Conservation (phyloP, 2,888 invertebrate genomes). For the Keiferia lycopersicella region DNA sequence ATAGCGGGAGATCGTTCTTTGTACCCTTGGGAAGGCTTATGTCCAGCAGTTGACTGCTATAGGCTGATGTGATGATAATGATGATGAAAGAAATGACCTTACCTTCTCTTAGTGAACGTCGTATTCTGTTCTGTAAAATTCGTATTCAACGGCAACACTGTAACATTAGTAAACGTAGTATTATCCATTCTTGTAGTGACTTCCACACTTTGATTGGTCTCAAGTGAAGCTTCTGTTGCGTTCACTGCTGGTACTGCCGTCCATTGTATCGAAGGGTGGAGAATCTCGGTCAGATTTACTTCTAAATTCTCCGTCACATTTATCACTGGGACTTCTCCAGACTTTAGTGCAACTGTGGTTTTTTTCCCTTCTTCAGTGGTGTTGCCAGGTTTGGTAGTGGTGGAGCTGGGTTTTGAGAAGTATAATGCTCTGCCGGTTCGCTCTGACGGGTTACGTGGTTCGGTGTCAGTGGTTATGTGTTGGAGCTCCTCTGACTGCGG, state of each 20-base stretch:
- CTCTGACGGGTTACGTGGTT: constrained; percentile 49
- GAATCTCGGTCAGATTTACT: constrained; percentile 38
- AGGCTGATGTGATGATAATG: no score
- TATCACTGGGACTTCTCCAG: constrained; percentile 31
- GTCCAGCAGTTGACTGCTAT: no score
- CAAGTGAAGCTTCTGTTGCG: constrained; percentile 40
- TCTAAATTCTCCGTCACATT: not conserved
- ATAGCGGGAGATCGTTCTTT: no score
- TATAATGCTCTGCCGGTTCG: constrained; percentile 69
- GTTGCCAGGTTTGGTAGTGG: constrained; percentile 26
- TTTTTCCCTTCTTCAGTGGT: constrained; percentile 41
- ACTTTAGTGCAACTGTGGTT: constrained; percentile 30
- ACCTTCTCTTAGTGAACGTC: constrained; percentile 54
- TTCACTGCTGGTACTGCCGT: constrained; percentile 43
- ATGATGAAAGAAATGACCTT: no score
- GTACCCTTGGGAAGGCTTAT: no score
- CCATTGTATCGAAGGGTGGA: constrained; percentile 57
- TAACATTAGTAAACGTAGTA: constrained; percentile 36
- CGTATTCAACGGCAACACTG: constrained; percentile 34
- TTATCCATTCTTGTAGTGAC: constrained; percentile 33
- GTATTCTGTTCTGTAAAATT: constrained; percentile 57
- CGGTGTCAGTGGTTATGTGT: constrained; percentile 52
- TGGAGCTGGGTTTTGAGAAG: constrained; percentile 58
- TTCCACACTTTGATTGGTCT: constrained; percentile 38
- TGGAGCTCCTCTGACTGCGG: constrained; percentile 65